Conservation (phyloP, 2,797 vertebrate genomes). For the Arrhamphus sclerolepis region DNA sequence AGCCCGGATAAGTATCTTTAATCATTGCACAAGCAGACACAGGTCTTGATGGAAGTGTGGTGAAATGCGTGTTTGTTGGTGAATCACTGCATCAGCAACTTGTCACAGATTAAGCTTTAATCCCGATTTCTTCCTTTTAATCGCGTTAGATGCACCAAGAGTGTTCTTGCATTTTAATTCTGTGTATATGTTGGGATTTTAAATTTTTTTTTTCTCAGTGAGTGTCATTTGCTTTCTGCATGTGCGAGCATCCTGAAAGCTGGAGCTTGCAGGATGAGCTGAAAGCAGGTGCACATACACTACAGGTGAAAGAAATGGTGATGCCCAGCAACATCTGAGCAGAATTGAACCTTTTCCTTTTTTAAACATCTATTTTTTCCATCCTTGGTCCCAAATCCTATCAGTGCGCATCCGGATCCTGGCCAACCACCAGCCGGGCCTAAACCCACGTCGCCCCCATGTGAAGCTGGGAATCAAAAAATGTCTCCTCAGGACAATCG, state of each 20-base stretch:
- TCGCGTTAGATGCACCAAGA: conserved; percentile 37
- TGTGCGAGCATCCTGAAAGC: conserved; percentile 19
- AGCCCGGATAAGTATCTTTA: conserved; percentile 48
- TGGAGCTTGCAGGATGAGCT: conserved; percentile 16
- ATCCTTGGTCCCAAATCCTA: conserved; percentile 62
- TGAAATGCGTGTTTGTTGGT: conserved; percentile 47
- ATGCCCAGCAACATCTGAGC: conserved; percentile 26
- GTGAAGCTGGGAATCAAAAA: conserved; percentile 50
- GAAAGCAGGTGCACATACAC: conserved; percentile 9
- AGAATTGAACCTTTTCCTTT: conserved; percentile 22
- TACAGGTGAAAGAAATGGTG: conserved; percentile 11
- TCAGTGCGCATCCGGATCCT: conserved; percentile 57
- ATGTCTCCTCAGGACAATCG: conserved; percentile 60
- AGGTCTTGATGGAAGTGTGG: conserved; percentile 15
- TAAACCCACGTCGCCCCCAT: conserved; percentile 28
- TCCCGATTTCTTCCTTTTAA: conserved; percentile 45
- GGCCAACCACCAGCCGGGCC: conserved; percentile 49
- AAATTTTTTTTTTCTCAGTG: conserved; percentile 35
- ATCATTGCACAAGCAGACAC: conserved; percentile 23
- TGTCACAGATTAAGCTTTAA: conserved; percentile 51
- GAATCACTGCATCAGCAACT: conserved; percentile 63
- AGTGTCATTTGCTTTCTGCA: conserved; percentile 39
- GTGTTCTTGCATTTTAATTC: conserved; percentile 26
- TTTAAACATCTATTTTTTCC: conserved; percentile 20
- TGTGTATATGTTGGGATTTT: conserved; percentile 2